Conservation (phyloP, 2,113 vertebrate species). For the Lepisosteus osseus region DNA sequence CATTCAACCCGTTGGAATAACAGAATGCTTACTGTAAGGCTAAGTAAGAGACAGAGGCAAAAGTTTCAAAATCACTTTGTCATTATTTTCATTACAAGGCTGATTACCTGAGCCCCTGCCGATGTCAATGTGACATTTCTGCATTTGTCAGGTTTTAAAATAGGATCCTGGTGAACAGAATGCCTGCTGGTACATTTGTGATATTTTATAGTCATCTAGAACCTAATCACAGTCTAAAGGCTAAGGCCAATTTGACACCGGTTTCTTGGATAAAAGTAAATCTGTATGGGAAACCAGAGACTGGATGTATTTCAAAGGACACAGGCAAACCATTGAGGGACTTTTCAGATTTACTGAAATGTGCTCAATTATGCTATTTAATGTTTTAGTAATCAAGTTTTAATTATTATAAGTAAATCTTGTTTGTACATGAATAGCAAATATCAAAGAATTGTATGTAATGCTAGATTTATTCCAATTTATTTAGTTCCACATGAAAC, state of each 20-base stretch:
- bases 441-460: too few relatives aligned
- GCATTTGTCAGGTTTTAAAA: conserved; percentile 1
- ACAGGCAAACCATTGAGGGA: conserved; percentile 14
- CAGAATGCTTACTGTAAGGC: conserved; percentile 26
- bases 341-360: background rate
- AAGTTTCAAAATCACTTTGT: conserved; percentile 25
- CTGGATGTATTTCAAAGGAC: conserved; percentile 20
- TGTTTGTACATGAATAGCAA: too few relatives aligned
- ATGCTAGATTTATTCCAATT: too few relatives aligned
- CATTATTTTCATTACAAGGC: conserved; percentile 19
- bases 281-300: conserved; percentile 31
- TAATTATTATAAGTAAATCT: too few relatives aligned
- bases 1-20: conserved; percentile 22
- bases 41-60: conserved; percentile 31
- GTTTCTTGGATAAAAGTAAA: conserved; percentile 27
- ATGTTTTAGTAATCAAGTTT: background rate
- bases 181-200: conserved; percentile 9
- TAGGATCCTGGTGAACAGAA: conserved; percentile 15
- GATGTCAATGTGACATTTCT: conserved; percentile 24
- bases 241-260: conserved; percentile 27
- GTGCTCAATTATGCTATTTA: background rate
- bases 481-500: too few relatives aligned
- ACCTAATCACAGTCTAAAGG: conserved; percentile 35
- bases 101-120: conserved; percentile 12
- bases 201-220: conserved; percentile 28